These are phyloP conservation scores for Plestiodon gilberti DNA, from an alignment of 2,113 vertebrate species.

Conservation along the genomic window DNA sequence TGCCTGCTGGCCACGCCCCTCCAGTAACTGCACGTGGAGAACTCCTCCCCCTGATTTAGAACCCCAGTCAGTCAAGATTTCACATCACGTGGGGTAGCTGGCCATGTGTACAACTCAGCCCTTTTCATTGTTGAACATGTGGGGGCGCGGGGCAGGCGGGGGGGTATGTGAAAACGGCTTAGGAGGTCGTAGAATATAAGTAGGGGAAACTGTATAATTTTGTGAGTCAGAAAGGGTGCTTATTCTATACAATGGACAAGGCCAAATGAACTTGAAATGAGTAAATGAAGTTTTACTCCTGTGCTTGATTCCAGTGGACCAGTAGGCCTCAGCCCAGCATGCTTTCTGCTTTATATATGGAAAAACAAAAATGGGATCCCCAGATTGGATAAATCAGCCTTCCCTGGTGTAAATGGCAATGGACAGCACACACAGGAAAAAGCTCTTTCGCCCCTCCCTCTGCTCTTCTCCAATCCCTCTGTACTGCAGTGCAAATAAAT, in stretches of 20 bases:
- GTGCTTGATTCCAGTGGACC: background rate
- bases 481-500: constrained; percentile 71
- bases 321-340: fast-evolving
- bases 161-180: no score
- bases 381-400: constrained; percentile 14
- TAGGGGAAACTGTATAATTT: background rate
- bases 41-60: no score
- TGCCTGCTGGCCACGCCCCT: no score
- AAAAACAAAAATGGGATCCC: background rate
- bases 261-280: fast-evolving
- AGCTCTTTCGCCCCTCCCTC: background rate
- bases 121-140: no score
- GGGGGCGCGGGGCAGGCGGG: no score
- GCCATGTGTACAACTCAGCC: no score
- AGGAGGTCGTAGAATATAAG: background rate
- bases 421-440: constrained; percentile 7
- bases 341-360: background rate
- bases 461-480: constrained; percentile 52
- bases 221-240: constrained; percentile 4
- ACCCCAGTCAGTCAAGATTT: no score
- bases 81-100: no score
- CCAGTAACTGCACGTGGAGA: no score
- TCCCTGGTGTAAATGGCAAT: constrained; percentile 28
- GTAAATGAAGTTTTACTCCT: fast-evolving
- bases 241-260: constrained; percentile 8